Conservation (phyloP, 2,797 vertebrate species). For the Petrocephalus schoutedeni region DNA sequence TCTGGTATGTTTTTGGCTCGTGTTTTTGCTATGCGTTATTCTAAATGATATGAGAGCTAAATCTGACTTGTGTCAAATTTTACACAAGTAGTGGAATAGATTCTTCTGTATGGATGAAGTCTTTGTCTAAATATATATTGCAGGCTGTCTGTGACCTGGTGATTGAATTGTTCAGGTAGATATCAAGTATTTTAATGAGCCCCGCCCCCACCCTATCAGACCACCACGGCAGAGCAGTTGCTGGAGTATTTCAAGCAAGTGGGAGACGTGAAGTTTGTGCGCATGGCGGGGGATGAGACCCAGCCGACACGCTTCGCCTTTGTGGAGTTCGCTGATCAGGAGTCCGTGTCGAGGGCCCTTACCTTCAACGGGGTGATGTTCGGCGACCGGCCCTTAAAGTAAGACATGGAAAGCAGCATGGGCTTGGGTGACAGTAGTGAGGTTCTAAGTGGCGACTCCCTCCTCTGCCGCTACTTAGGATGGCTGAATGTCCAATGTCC, state of each 20-base stretch:
- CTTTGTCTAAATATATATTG: neutral
- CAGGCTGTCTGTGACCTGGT: neutral
- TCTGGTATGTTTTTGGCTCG: too few relatives aligned
- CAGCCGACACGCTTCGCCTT: constrained; percentile 96
- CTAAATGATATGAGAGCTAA: too few relatives aligned
- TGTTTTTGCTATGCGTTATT: too few relatives aligned
- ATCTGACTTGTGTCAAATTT: neutral
- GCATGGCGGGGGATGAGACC: constrained; percentile 97
- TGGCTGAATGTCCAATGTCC: neutral
- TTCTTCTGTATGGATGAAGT: neutral
- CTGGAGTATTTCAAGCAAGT: constrained; percentile 97
- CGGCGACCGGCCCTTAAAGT: constrained; percentile 93
- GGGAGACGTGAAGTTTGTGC: constrained; percentile 94
- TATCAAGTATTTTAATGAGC: neutral
- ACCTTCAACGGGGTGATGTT: constrained; percentile 98
- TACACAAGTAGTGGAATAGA: neutral
- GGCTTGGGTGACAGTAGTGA: neutral
- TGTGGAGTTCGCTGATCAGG: constrained; percentile 93
- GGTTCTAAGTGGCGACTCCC: neutral
- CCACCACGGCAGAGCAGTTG: constrained; percentile 90
- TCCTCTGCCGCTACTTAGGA: neutral
- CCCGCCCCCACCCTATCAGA: constrained; percentile 53
- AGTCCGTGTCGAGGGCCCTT: constrained; percentile 85
- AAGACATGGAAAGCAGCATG: constrained; percentile 40
- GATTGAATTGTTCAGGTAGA: neutral